Evolutionary conservation across 1,140 invertebrate species (phyloP).

Genomic region (Lepidurus couesii): DNA sequence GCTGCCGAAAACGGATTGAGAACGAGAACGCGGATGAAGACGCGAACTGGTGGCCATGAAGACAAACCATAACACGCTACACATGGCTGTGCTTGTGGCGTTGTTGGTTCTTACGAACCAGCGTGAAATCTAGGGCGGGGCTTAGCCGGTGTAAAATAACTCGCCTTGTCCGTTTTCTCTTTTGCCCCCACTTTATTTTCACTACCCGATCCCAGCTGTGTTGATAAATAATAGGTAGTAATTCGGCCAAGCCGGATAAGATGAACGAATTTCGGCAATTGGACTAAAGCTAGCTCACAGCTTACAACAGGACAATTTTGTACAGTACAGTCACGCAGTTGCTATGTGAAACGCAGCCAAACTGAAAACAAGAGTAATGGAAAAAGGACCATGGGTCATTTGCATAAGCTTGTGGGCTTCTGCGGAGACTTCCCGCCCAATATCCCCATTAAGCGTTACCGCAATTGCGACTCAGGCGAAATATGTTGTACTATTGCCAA

Average conservation of each 20-base stretch:
- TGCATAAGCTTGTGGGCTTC: too few relatives aligned
- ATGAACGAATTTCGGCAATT: too few relatives aligned
- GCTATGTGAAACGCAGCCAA: too few relatives aligned
- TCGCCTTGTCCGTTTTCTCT: not conserved
- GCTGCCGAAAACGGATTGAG: not conserved
- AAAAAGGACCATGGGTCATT: too few relatives aligned
- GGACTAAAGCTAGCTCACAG: too few relatives aligned
- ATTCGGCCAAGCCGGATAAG: not conserved
- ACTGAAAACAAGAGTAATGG: too few relatives aligned
- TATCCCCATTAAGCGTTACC: too few relatives aligned
- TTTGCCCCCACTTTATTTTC: not conserved
- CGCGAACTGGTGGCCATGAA: not conserved
- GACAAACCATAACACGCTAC: not conserved
- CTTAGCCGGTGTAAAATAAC: not conserved
- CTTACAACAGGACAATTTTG: too few relatives aligned
- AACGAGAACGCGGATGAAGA: not conserved
- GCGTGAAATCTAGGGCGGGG: not conserved
- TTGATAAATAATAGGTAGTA: not conserved
- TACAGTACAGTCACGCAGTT: too few relatives aligned
- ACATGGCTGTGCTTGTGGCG: constrained; percentile 8
- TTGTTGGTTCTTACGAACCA: not conserved
- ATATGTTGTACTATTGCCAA: too few relatives aligned
- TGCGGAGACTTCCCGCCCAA: too few relatives aligned
- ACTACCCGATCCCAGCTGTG: not conserved
- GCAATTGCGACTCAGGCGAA: too few relatives aligned